Evolutionary conservation across 1,140 invertebrate genomes (phyloP).

Genomic region (Zaprionus ghesquierei): DNA sequence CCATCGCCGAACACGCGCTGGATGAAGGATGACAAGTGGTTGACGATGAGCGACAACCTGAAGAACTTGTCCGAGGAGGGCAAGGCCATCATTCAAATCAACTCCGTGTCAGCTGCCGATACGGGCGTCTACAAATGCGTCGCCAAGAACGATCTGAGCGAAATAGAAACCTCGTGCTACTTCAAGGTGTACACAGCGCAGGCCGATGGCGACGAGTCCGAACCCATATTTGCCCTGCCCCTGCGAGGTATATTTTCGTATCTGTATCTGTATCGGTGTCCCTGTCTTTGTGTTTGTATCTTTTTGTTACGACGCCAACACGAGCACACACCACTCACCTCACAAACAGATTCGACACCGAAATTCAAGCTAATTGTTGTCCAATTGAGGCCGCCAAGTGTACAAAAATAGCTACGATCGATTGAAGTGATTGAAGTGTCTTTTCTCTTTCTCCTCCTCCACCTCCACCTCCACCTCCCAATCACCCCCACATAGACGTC

Average conservation of each 20-base stretch:
- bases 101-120: slow-evolving; percentile 59
- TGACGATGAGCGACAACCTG: slow-evolving; percentile 61
- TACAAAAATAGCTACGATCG: slow-evolving; percentile 64
- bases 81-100: slow-evolving; percentile 73
- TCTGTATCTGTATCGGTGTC: slow-evolving; percentile 2
- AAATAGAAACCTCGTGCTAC: slow-evolving; percentile 82
- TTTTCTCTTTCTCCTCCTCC: slow-evolving; percentile 12
- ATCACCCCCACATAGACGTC: slow-evolving; percentile 83
- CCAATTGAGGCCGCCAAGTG: slow-evolving; percentile 64
- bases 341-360: not conserved
- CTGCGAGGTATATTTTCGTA: slow-evolving; percentile 72
- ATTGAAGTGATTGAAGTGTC: slow-evolving; percentile 67
- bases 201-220: slow-evolving; percentile 78
- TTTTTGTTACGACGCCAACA: slow-evolving; percentile 58
- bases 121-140: slow-evolving; percentile 80
- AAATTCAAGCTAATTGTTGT: slow-evolving; percentile 29
- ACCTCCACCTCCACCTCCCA: not conserved
- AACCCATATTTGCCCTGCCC: slow-evolving; percentile 80
- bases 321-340: no score
- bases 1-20: slow-evolving; percentile 91
- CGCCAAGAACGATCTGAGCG: slow-evolving; percentile 75
- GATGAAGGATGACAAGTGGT: slow-evolving; percentile 89
- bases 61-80: slow-evolving; percentile 75
- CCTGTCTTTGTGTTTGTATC: slow-evolving; percentile 5
- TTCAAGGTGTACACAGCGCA: slow-evolving; percentile 81